Base-by-base conservation (phyloP, 2,888 invertebrate species). In the Fissipunctia ypsillon region DNA sequence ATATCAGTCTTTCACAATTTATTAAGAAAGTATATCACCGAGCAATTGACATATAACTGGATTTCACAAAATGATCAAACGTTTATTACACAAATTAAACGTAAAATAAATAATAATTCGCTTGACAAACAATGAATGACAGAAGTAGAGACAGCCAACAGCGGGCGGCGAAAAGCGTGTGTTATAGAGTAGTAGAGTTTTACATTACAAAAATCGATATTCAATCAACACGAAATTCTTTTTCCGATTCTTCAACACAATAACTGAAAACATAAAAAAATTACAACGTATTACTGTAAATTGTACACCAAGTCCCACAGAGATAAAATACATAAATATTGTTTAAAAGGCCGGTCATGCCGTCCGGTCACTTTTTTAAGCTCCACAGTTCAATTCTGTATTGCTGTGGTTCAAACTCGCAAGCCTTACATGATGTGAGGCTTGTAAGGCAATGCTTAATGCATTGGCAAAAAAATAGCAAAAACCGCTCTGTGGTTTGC, bases 51-150 rank as follows among this genome's bases (percentile, higher is more conserved):
- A n/a, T 52, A 10, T 22, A 61, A 56, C 65, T 66, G 2, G 54
- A 61, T 52, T 66, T 31, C 65, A 50, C 31, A 43, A 78, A 41
- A 52, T 48, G 25, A 60, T 61, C 28, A 65, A 45, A 35, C 35
- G 28, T 31, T 28, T 48, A 59, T 25, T 45, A 38, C 43, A 72
- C 41, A 78, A 65, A 66, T 66, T 66, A 73, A 9, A 35, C 35
- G n/a, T n/a, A n/a, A n/a, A n/a, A n/a, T n/a, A n/a, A 63, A 73
- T 61, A 61, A 9, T 73, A 60, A 0, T 77, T 25, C 50, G 45
- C 50, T 73, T 79, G 77, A 79, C 79, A 78, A 72, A 22, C 22
- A 50, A 78, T 60, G 52, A 59, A 43, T 71, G 76, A 76, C 77
- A 76, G 70, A 57, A 63, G 28, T 63, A 77, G 77, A 65, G 69